A percentile compares a stretch with the other conserved stretches of the same genome.
These are phyloP conservation scores for Pteromalus puparum DNA, from an alignment of 1,140 invertebrate species.

Conservation along the genomic window DNA sequence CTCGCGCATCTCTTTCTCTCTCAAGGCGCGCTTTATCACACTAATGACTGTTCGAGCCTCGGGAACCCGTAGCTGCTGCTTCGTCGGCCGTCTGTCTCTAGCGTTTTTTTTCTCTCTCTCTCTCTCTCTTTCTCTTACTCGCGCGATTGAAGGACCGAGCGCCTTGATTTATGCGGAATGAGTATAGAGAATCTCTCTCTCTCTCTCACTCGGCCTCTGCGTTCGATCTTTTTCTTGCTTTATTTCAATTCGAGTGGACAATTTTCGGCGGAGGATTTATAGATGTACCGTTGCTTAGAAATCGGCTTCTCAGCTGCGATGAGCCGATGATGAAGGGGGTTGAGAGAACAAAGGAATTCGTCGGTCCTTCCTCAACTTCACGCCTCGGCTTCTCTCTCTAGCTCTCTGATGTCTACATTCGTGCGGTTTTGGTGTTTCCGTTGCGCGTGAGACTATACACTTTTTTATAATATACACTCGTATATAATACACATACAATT, in stretches of 20 bases:
- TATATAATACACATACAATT: no score
- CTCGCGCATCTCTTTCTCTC: conserved; percentile 18
- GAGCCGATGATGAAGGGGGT: neutral
- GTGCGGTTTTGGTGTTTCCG: neutral
- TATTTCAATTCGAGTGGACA: neutral
- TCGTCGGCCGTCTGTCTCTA: conserved; percentile 36
- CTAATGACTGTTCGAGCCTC: conserved; percentile 53
- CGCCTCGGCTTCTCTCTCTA: neutral
- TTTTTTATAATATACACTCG: no score
- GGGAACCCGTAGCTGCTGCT: neutral
- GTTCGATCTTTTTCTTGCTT: neutral
- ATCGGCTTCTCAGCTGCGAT: no score
- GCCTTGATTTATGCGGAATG: conserved; percentile 48
- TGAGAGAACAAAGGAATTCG: neutral
- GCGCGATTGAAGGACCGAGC: conserved; percentile 38
- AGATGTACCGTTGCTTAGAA: conserved; percentile 9
- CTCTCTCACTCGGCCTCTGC: neutral
- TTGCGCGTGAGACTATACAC: neutral
- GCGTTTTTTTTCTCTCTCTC: conserved; percentile 37
- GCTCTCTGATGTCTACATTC: conserved; percentile 39
- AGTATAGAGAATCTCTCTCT: neutral
- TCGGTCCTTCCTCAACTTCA: neutral
- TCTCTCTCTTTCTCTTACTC: conserved; percentile 35
- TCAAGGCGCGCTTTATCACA: conserved; percentile 43
- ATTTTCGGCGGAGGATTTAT: neutral